A percentile compares a stretch with the other conserved stretches of the same genome.
phyloP scores from a whole-genome alignment of 2,888 invertebrate genomes.

The Rotaria macrura region DNA sequence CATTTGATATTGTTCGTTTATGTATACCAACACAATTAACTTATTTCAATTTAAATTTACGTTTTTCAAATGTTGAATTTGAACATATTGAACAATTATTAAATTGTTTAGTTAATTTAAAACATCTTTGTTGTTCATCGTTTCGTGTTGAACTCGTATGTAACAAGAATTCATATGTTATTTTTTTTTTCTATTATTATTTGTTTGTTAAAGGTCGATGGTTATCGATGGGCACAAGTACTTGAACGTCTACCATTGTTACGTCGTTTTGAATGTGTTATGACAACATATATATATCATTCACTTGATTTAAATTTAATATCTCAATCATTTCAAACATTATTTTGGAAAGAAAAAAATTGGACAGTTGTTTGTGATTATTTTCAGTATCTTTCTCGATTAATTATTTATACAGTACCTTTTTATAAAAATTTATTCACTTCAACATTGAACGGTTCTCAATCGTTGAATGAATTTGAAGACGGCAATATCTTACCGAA shows the following conservation, averaged over 20 bases:
- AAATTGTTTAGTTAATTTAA: background rate
- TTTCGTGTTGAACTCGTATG: background rate
- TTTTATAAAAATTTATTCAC: background rate
- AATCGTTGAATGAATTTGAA: background rate
- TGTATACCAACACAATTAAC: background rate
- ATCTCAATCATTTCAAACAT: background rate
- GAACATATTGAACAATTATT: constrained; percentile 3
- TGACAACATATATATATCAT: background rate
- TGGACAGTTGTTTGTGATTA: background rate
- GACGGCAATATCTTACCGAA: background rate
- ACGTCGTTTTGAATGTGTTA: background rate
- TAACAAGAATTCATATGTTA: background rate
- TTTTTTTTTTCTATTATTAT: background rate
- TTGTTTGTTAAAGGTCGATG: background rate
- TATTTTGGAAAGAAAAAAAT: background rate
- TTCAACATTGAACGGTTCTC: background rate
- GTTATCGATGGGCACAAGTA: background rate
- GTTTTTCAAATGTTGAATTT: background rate
- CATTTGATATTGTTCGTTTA: background rate
- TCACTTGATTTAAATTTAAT: constrained; percentile 1
- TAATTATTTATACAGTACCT: background rate
- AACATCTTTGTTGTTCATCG: background rate
- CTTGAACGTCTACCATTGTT: background rate
- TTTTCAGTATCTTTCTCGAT: background rate
- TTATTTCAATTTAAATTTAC: background rate